Evolutionary conservation across 2,113 vertebrate genomes (phyloP), one percentile per base, ranked within the genome.

Genomic region (Trematomus loennbergii): DNA sequence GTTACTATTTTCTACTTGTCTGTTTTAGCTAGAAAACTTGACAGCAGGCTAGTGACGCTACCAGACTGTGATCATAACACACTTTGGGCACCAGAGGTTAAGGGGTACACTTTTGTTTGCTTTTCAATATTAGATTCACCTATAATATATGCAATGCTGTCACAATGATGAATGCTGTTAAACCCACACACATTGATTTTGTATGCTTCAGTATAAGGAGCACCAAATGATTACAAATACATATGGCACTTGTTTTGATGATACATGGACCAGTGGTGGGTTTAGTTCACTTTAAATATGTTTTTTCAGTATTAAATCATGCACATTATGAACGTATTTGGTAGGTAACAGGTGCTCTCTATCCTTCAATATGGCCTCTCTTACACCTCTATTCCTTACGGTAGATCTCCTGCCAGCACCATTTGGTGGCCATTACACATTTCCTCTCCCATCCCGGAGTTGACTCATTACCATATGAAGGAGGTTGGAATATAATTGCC

Each of bases 381-480:
- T 36, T 16, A 22, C n/a, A 7, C 22, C 52, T 64, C 22, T 3
- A 2, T 61, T 72, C 64, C 62, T 16, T 49, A 11, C 45, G 74
- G 25, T 49, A 22, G 11, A 22, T 74, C 48, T 79, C 46, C 52
- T 78, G 65, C 53, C 72, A 62, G 75, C 48, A 48, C 50, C 59
- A 64, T 82, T 84, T 68, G 57, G 66, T 85, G 78, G 60, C 78
- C 58, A 73, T 85, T 69, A 84, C 63, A 69, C 5, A 57, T 73
- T 76, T 50, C 61, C 60, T 72, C 71, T 84, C 40, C 55, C 69
- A 57, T 79, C 63, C 75, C 77, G 5, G 83, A 88, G 87, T 83
- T 81, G 82, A 63, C 40, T 82, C 89, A 91, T 94, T 92, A 91
- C 64, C 92, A 94, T 92, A 91, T 91, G 92, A 94, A 89, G 87